Conservation (phyloP, 2,113 vertebrate species). For the Anguilla japonica region DNA sequence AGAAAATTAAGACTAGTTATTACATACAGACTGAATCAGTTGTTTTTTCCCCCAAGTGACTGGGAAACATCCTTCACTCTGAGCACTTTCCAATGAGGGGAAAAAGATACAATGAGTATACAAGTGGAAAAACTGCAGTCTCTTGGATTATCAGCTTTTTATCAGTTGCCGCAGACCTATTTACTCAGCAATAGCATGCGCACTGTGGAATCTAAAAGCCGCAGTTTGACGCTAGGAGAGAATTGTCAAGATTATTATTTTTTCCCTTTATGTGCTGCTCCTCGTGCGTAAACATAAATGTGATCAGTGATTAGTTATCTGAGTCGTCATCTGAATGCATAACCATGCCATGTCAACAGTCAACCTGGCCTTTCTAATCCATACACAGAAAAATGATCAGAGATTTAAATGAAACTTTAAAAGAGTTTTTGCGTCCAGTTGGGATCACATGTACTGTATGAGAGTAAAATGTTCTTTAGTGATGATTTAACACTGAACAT, state of each 20-base stretch:
- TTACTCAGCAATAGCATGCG: slow-evolving; percentile 70
- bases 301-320: background rate
- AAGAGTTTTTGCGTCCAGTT: no score
- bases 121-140: slow-evolving; percentile 43
- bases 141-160: slow-evolving; percentile 41
- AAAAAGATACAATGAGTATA: slow-evolving; percentile 26
- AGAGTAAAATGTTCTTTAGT: no score
- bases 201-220: slow-evolving; percentile 50
- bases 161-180: slow-evolving; percentile 68
- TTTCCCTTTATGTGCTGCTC: background rate
- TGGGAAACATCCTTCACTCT: slow-evolving; percentile 7
- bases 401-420: no score
- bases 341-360: no score
- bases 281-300: background rate
- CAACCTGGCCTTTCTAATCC: no score
- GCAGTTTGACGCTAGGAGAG: slow-evolving; percentile 56
- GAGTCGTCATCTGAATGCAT: no score
- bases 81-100: background rate
- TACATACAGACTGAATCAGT: background rate
- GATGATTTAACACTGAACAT: background rate
- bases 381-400: no score
- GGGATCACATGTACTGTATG: no score
- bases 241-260: slow-evolving; percentile 14
- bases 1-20: slow-evolving; percentile 15
- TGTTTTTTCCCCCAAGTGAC: background rate